phyloP scores from a whole-genome alignment of 2,113 vertebrate genomes.

The Zosterops borbonicus region DNA sequence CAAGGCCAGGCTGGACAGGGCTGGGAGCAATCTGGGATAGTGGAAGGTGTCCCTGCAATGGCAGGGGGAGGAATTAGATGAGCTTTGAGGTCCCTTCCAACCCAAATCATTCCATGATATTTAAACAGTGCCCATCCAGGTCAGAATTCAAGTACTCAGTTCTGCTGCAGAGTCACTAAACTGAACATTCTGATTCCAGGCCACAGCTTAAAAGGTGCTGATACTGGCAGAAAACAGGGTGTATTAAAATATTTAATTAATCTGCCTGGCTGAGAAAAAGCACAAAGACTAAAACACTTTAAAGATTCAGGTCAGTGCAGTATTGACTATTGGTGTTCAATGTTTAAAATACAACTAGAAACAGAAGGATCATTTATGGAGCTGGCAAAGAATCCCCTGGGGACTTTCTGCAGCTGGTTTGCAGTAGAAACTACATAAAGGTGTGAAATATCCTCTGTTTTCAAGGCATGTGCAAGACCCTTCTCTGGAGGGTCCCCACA shows the following conservation, averaged over 20 bases:
- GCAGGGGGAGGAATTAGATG: background rate
- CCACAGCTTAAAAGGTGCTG: background rate
- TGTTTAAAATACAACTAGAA: background rate
- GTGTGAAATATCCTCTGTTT: background rate
- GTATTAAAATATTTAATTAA: slow-evolving; percentile 5
- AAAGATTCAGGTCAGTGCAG: background rate
- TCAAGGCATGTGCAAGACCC: background rate
- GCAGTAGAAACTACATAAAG: background rate
- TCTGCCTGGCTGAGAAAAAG: background rate
- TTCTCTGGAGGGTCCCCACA: background rate
- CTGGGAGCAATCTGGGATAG: background rate
- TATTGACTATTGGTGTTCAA: background rate
- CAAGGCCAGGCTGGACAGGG: background rate
- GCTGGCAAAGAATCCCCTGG: background rate
- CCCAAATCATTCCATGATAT: background rate
- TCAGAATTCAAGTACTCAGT: background rate
- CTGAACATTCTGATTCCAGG: slow-evolving; percentile 1
- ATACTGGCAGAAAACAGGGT: background rate
- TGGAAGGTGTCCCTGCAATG: background rate
- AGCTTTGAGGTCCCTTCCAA: background rate
- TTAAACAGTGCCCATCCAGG: background rate
- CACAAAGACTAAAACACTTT: background rate
- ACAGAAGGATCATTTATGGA: background rate
- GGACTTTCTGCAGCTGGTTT: background rate
- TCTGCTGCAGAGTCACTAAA: background rate